Evolutionary conservation across 1,140 invertebrate species (phyloP), one percentile per base, ranked within the genome.

Genomic region (Drosophila tani): DNA sequence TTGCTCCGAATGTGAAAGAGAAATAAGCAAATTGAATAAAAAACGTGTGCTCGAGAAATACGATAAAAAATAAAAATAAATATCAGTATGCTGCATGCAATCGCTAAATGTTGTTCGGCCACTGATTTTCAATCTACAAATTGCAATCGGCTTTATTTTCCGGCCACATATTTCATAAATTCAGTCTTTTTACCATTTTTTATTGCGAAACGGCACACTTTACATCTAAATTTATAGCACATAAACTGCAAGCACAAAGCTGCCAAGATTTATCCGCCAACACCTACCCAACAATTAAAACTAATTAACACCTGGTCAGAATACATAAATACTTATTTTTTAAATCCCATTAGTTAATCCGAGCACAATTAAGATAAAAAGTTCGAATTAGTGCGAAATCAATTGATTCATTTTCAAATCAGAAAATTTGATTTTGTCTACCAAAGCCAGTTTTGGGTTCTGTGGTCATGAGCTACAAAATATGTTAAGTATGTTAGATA

Each of bases 401-500:
- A 32, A 24, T 77, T 47, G 56, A 68, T 38, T 40, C 43, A 50
- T 78, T 62, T 56, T 27, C 35, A 21, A 62, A 56, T 68, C 14
- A 45, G 35, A 24, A 41, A 41, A 45, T 64, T 49, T 9, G 8
- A 19, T 53, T 75, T 17, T n/a, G 17, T 57, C 21, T 17, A 0
- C 7, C 35, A 51, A 59, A 75, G 65, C 73, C 64, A 60, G 71
- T 56, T 85, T 60, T 53, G 50, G 45, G 29, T 57, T 56, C 21
- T 65, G 64, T 79, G 75, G 21, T 82, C 79, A 77, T 74, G 80
- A 83, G 49, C 80, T 75, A 69, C 45, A 77, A 86, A 74, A 51
- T 78, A 83, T 80, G 65, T 60, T 83, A 65, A 83, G 68, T 70
- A 65, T 83, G 49, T 51, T 32, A 53, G 17, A 70, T 68, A 68